Evolutionary conservation across 2,888 invertebrate species (phyloP), one percentile per base, ranked within the genome.

Genomic region (Pegoplata infirma): DNA sequence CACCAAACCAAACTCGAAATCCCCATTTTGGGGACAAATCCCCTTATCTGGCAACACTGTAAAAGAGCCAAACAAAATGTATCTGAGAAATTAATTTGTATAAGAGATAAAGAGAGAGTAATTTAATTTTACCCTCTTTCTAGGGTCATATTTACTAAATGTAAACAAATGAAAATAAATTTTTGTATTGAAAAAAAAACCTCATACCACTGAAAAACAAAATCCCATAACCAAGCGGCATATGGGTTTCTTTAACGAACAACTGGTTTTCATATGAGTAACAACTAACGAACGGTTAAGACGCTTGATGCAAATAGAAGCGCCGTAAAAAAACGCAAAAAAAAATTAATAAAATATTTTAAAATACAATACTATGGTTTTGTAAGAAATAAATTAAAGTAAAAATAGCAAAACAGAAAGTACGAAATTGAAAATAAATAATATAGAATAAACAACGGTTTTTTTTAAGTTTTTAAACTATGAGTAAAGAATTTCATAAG

Each of bases 241-340:
- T 64, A 73, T 75, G 61, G 55, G 47, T 61, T 51, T 63, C 72
- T 73, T 69, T 51, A 51, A 44, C 53, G 32, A 51, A 71, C 78
- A 79, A 74, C 74, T 74, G 78, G 78, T 79, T 79, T 78, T 78
- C 67, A 75, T 46, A 71, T 58, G 79, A 75, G 75, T 79, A 67
- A 61, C 66, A 79, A 44, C 75, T 67, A 71, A 75, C 79, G 59
- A 75, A 79, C 75, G 75, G 75, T 79, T 79, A 71, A 79, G 75
- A 79, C 79, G 79, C 71, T 71, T 71, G 75, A 71, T 75, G 71
- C 32, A 63, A 75, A 47, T 73, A 73, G 66, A 71, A 71, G 79
- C 79, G 79, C 61, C 61, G 66, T 75, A 40, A 25, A n/a, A n/a
- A 67, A 40, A 1, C 25, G 1, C 44, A 44, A 40, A 59, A 10